These are phyloP conservation scores for Teleiodes luculella DNA, from an alignment of 2,888 invertebrate species.

Conservation along the genomic window DNA sequence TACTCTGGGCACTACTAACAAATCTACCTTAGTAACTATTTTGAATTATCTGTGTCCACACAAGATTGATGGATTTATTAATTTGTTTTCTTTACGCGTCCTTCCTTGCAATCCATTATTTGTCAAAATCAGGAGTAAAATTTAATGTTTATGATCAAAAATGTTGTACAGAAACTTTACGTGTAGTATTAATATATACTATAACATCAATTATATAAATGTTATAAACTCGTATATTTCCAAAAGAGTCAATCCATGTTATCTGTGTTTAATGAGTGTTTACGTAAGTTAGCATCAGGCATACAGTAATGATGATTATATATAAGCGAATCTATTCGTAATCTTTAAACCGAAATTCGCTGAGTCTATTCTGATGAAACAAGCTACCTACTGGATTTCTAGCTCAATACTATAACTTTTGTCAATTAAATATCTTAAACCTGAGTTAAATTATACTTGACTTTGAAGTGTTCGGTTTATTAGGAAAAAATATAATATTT, in stretches of 20 bases:
- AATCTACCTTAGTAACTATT: too few species aligned
- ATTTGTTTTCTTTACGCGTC: too few species aligned
- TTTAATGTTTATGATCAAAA: background rate
- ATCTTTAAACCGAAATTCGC: background rate
- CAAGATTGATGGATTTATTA: too few species aligned
- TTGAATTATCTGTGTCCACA: too few species aligned
- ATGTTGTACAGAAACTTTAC: background rate
- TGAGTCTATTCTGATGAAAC: background rate
- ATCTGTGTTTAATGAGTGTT: conserved; percentile 7
- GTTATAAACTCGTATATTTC: background rate
- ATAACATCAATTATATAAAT: background rate
- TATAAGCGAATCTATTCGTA: background rate
- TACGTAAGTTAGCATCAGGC: conserved; percentile 2
- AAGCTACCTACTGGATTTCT: background rate
- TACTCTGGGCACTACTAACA: too few species aligned
- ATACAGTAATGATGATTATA: background rate
- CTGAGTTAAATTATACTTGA: background rate
- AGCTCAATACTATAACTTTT: conserved; percentile 3
- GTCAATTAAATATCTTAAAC: conserved; percentile 6
- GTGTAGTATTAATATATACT: too few species aligned
- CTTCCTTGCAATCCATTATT: too few species aligned
- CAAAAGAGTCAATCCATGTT: conserved; percentile 5
- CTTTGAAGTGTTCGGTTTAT: background rate
- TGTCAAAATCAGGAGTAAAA: too few species aligned
- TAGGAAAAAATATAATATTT: background rate